Conservation (phyloP, 2,888 invertebrate genomes). For the Clostera curtula region DNA sequence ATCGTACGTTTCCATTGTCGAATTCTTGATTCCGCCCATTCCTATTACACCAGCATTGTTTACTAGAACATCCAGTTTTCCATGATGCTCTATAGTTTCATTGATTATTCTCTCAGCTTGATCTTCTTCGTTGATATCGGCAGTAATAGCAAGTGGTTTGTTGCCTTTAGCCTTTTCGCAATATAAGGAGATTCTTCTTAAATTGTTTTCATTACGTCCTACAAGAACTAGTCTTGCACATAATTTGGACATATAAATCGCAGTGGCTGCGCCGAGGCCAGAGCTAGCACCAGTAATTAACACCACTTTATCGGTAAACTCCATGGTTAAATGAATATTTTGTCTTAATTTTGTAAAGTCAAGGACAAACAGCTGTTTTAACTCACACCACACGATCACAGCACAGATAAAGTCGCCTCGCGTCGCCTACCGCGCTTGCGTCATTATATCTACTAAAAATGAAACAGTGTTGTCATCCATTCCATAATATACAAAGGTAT, state of each 20-base stretch:
- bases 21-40: conserved; percentile 86
- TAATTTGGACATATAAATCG: conserved; percentile 78
- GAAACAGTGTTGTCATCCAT: no score
- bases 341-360: conserved; percentile 11
- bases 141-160: conserved; percentile 73
- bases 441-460: no score
- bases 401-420: neutral
- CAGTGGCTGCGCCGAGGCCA: conserved; percentile 83
- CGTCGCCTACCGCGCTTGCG: conserved; percentile 16
- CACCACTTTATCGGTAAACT: conserved; percentile 76
- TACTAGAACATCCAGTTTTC: conserved; percentile 83
- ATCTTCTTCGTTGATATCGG: conserved; percentile 79
- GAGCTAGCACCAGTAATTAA: conserved; percentile 83
- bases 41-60: conserved; percentile 91
- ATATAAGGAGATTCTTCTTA: conserved; percentile 53
- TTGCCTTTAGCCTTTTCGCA: conserved; percentile 73
- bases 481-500: no score
- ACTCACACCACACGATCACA: conserved; percentile 4
- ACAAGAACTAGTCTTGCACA: conserved; percentile 78
- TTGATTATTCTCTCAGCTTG: conserved; percentile 79
- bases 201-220: conserved; percentile 62
- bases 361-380: conserved; percentile 23
- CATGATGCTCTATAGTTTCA: conserved; percentile 80
- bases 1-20: conserved; percentile 88
- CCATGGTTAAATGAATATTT: conserved; percentile 68